phyloP scores from a whole-genome alignment of 2,888 invertebrate species.

The Ischnus inquisitorius region DNA sequence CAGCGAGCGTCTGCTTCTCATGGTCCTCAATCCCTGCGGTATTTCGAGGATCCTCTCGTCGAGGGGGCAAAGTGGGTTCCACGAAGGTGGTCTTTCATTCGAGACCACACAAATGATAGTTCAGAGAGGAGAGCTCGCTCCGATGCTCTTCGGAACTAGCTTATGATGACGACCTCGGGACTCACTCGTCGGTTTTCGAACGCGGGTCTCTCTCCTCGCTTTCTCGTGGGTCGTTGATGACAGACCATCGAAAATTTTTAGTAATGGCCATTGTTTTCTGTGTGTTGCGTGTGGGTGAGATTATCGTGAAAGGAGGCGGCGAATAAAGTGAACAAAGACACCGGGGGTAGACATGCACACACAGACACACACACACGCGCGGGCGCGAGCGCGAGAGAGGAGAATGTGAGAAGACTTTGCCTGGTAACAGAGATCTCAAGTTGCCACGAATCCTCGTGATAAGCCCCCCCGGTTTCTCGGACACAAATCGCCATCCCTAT shows the following conservation, averaged over 20 bases:
- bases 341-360: conserved; percentile 13
- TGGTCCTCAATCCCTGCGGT: conserved; percentile 70
- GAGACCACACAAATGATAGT: conserved; percentile 82
- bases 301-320: conserved; percentile 71
- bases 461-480: conserved; percentile 11
- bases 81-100: conserved; percentile 81
- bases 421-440: conserved; percentile 43
- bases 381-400: conserved; percentile 6
- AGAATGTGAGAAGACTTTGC: conserved; percentile 54
- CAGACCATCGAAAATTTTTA: conserved; percentile 79
- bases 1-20: conserved; percentile 37
- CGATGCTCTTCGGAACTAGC: conserved; percentile 32
- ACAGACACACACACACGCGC: background rate
- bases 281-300: conserved; percentile 75
- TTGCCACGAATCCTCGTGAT: conserved; percentile 14
- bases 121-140: conserved; percentile 72
- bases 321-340: conserved; percentile 69
- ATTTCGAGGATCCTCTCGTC: conserved; percentile 75
- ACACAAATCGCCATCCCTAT: background rate
- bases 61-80: conserved; percentile 80
- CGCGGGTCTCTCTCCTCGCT: conserved; percentile 39
- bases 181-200: conserved; percentile 6
- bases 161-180: conserved; percentile 20
- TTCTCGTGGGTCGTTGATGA: conserved; percentile 79
- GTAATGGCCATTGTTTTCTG: conserved; percentile 78